Percentiles rank a stretch among this genome's conserved stretches.
These are phyloP conservation scores for Semnopithecus entellus DNA, from an alignment of 2,113 vertebrate species.

Conservation along the genomic window DNA sequence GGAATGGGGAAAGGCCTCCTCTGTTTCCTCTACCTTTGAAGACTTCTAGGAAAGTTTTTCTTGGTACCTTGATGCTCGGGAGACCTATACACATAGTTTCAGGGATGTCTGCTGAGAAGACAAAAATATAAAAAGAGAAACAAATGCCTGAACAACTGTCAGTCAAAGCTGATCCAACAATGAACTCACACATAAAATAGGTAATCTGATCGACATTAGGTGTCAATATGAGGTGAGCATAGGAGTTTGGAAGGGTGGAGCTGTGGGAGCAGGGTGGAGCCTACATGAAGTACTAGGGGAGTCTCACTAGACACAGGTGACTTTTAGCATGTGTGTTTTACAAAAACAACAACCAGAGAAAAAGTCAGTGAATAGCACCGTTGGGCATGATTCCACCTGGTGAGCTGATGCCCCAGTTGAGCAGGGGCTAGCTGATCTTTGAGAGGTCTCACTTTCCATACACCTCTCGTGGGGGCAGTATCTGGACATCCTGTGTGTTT, in stretches of 20 bases:
- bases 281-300: background rate
- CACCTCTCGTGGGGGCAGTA: background rate
- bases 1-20: background rate
- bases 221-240: background rate
- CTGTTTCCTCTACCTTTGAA: background rate
- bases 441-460: background rate
- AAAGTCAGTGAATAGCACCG: background rate
- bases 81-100: background rate
- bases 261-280: background rate
- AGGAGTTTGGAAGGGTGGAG: background rate
- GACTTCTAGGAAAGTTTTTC: background rate
- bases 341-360: background rate
- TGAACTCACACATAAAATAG: background rate
- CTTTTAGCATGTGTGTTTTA: background rate
- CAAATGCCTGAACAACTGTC: background rate
- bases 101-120: background rate
- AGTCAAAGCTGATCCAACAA: background rate
- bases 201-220: background rate
- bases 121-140: background rate
- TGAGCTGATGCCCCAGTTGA: background rate
- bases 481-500: background rate
- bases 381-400: background rate
- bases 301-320: background rate
- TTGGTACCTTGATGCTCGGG: background rate
- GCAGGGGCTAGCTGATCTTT: background rate